These are phyloP conservation scores for Scopus umbretta DNA, from an alignment of 2,113 vertebrate species.

Conservation along the genomic window DNA sequence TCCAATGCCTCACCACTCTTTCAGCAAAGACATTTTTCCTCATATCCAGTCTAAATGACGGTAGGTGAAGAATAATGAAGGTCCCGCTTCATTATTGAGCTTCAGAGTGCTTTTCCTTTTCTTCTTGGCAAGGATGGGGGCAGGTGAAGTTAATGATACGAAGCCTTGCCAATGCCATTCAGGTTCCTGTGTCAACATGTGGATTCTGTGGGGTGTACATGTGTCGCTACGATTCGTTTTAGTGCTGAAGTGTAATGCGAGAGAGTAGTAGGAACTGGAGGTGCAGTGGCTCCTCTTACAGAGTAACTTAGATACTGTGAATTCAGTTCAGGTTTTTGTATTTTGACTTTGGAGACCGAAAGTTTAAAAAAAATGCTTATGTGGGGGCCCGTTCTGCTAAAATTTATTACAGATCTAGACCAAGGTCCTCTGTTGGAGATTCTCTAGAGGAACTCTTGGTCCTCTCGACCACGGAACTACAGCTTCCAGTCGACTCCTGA, in stretches of 20 bases:
- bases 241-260: background rate
- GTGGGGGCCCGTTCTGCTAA: background rate
- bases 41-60: too few relatives aligned
- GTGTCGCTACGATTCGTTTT: background rate
- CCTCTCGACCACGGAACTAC: background rate
- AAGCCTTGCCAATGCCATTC: background rate
- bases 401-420: background rate
- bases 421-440: background rate
- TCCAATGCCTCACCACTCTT: too few relatives aligned
- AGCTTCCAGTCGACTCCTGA: background rate
- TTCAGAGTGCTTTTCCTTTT: background rate
- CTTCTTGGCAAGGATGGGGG: background rate
- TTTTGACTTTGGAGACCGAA: background rate
- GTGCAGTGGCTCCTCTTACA: background rate
- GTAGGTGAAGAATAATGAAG: background rate
- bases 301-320: background rate
- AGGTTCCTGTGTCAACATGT: background rate
- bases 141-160: background rate
- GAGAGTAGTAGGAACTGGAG: background rate
- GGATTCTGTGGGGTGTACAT: background rate
- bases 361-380: background rate
- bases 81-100: background rate
- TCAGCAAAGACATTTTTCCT: too few relatives aligned
- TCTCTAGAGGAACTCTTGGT: background rate
- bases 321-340: background rate